Base-by-base conservation (phyloP, 2,888 invertebrate species). In the Drosophila greeni region DNA sequence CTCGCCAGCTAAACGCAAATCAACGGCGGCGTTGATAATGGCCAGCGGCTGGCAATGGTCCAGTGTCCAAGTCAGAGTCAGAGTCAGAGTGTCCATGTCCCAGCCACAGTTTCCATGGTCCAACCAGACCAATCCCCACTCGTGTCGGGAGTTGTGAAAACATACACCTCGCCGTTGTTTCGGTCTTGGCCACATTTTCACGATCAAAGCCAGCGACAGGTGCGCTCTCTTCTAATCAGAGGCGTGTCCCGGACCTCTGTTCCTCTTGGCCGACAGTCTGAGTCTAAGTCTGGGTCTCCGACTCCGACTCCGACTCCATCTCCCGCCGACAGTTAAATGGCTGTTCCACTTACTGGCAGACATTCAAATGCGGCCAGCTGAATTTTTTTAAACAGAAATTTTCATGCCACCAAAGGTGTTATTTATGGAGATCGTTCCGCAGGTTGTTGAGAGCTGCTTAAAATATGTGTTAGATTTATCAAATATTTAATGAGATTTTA, bases 121-220 rank as follows among this genome's bases (percentile, higher is more conserved):
- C 20, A 20, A 3, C 31, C 9, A 29, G 26, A 9, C 26, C 26
- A 47, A 47, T 65, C 68, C 47, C 66, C 74, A 72, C 72, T 75
- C 76, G 72, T 82, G 79, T 76, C 79, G 72, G 67, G 80, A 82
- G 79, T 82, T 82, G 79, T 82, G 82, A 80, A 80, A 79, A 80
- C 79, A 76, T 79, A 82, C 82, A 80, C 79, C 82, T 82, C 53
- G 70, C 70, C 66, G 48, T 43, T 55, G 51, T 61, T 48, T 48
- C 33, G 64, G 58, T 55, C 57, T 67, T 40, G 58, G 66, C 29
- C 20, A 58, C n/a, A 58, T 52, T 57, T 45, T 31, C 62, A 57
- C 67, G 59, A 77, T 80, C 77, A 77, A 78, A 72, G 66, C 73
- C 40, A 42, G 76, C 79, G 82, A 76, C 79, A 80, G 79, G 82